phyloP scores from a whole-genome alignment of 2,888 invertebrate genomes.

The Phengaris alcon region DNA sequence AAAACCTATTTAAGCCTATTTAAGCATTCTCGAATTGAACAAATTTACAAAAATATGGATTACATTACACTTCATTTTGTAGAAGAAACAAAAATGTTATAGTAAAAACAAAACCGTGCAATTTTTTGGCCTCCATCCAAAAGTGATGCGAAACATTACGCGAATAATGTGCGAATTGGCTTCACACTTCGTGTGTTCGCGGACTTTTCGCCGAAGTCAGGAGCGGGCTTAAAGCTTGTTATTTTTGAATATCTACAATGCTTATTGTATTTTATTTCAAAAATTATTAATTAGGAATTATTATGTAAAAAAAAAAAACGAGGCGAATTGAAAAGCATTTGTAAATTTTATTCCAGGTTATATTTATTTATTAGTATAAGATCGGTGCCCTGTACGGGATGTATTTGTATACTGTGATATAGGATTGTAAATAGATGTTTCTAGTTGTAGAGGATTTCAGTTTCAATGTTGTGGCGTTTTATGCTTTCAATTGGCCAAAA shows the following conservation, averaged over 20 bases:
- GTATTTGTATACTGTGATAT: slow-evolving; percentile 78
- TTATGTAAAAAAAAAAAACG: too few species aligned
- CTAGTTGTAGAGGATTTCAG: slow-evolving; percentile 36
- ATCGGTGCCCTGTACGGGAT: slow-evolving; percentile 46
- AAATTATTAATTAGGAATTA: too few species aligned
- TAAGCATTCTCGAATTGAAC: background rate
- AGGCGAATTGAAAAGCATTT: slow-evolving; percentile 34
- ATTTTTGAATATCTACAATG: too few species aligned
- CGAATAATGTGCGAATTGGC: too few species aligned
- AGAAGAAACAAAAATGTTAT: too few species aligned
- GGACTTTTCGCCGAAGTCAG: too few species aligned
- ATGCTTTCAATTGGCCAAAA: slow-evolving; percentile 20
- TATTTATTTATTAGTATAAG: slow-evolving; percentile 43
- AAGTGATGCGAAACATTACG: background rate
- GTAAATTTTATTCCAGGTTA: slow-evolving; percentile 29
- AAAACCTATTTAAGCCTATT: too few species aligned
- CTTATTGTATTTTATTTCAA: too few species aligned
- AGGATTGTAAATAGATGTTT: slow-evolving; percentile 53
- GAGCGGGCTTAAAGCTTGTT: too few species aligned
- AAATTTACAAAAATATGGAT: background rate
- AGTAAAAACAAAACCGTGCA: background rate
- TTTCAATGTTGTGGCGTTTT: slow-evolving; percentile 30
- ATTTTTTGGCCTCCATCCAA: background rate
- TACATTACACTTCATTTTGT: background rate
- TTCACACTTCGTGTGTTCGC: too few species aligned